Conservation (phyloP, 2,113 vertebrate species). For the Gadus macrocephalus region DNA sequence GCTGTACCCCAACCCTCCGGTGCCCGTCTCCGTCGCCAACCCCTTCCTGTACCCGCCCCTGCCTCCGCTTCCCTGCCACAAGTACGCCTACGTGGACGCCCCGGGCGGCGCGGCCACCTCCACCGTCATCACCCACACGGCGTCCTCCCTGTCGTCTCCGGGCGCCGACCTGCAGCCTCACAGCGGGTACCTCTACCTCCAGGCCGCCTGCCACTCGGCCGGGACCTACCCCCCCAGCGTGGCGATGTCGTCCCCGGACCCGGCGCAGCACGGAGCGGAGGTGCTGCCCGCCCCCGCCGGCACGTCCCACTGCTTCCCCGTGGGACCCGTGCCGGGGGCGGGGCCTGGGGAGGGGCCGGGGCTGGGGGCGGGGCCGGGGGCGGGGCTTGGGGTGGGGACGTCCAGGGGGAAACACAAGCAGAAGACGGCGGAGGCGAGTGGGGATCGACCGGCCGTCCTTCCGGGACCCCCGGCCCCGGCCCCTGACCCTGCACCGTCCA, state of each 20-base stretch:
- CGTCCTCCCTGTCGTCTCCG: conserved; percentile 47
- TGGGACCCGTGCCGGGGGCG: conserved; percentile 53
- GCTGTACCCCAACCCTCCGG: conserved; percentile 45
- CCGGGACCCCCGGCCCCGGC: neutral
- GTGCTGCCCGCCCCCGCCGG: conserved; percentile 44
- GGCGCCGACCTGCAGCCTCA: conserved; percentile 36
- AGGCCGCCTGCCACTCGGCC: conserved; percentile 40
- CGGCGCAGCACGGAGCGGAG: conserved; percentile 9
- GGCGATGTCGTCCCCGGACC: neutral
- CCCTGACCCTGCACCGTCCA: conserved; percentile 10
- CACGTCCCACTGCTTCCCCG: conserved; percentile 58
- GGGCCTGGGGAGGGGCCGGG: conserved; percentile 3
- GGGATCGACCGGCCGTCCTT: conserved; percentile 15
- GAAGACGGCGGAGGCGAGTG: conserved; percentile 58
- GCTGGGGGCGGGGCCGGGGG: neutral
- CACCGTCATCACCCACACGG: conserved; percentile 73
- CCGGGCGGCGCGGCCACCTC: conserved; percentile 40
- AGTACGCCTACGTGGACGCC: conserved; percentile 54
- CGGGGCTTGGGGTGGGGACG: neutral
- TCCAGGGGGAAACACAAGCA: conserved; percentile 56
- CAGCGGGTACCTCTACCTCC: conserved; percentile 51
- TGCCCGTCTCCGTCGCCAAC: conserved; percentile 24
- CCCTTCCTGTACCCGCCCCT: conserved; percentile 54
- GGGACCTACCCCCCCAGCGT: conserved; percentile 46
- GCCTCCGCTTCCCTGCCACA: conserved; percentile 48